These are phyloP conservation scores for Coelinius sp. DNA, from an alignment of 2,888 invertebrate genomes.

Conservation along the genomic window DNA sequence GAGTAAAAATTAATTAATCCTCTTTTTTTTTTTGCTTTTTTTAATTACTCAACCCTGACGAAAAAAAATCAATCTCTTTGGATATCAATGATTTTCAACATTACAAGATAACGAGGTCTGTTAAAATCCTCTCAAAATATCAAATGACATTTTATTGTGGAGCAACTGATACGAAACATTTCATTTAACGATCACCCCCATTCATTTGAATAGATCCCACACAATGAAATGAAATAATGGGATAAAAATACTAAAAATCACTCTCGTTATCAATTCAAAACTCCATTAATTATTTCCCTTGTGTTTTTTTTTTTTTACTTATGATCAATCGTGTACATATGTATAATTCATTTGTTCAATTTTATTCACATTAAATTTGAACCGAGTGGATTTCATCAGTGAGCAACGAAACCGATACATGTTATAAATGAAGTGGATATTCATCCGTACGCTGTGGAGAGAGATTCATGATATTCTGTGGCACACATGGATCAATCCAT, in stretches of 20 bases:
- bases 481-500: conserved; percentile 61
- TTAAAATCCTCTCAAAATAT: not conserved
- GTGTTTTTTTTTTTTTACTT: not conserved
- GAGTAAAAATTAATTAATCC: conserved; percentile 47
- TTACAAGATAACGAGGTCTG: not conserved
- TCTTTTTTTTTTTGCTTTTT: not conserved
- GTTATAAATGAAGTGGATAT: conserved; percentile 56
- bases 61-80: not conserved
- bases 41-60: too few relatives aligned
- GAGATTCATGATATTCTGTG: conserved; percentile 50
- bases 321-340: not conserved
- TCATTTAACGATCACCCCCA: conserved; percentile 5
- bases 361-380: not conserved
- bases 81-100: not conserved
- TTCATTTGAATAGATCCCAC: not conserved
- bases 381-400: not conserved
- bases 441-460: not conserved
- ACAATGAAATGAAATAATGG: not conserved
- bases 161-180: conserved; percentile 5
- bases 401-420: conserved; percentile 5
- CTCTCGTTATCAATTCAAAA: conserved; percentile 3
- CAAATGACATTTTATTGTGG: not conserved
- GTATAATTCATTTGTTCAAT: not conserved
- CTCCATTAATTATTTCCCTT: not conserved
- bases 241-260: not conserved